Percentiles rank a stretch among this genome's conserved stretches.
phyloP scores from a whole-genome alignment of 2,113 vertebrate genomes.

The Sakesphorus luctuosus region DNA sequence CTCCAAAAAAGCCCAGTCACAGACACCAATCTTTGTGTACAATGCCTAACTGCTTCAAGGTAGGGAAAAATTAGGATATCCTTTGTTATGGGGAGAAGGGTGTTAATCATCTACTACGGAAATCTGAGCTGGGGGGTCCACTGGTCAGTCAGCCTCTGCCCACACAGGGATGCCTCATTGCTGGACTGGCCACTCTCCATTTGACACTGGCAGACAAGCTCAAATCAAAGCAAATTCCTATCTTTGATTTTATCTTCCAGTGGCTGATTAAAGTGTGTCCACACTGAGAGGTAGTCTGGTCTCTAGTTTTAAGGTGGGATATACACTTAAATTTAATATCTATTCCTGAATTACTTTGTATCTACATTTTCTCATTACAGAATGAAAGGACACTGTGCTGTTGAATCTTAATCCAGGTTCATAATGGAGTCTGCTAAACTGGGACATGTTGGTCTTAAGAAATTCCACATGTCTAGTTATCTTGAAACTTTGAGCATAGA shows the following conservation, averaged over 20 bases:
- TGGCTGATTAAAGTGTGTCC: not conserved
- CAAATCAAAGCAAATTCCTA: not conserved
- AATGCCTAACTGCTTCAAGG: not conserved
- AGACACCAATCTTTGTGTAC: not conserved
- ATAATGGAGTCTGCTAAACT: not conserved
- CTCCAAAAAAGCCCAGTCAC: not conserved
- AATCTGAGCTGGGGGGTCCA: not conserved
- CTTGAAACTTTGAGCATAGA: not conserved
- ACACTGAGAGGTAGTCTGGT: not conserved
- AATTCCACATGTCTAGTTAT: not conserved
- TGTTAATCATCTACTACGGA: not conserved
- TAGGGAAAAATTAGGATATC: not conserved
- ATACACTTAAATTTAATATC: not conserved
- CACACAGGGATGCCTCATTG: not conserved
- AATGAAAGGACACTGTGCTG: not conserved
- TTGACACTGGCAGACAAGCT: not conserved
- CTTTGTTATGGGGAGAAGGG: not conserved
- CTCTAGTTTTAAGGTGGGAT: not conserved
- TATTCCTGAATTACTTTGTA: not conserved
- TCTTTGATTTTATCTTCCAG: not conserved
- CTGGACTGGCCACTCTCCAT: not conserved
- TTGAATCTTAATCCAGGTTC: not conserved
- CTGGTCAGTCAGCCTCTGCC: not conserved
- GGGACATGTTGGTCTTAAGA: not conserved
- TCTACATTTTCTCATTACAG: not conserved